Evolutionary conservation across 1,140 invertebrate genomes (phyloP).

Genomic region (Agrilus planipennis): DNA sequence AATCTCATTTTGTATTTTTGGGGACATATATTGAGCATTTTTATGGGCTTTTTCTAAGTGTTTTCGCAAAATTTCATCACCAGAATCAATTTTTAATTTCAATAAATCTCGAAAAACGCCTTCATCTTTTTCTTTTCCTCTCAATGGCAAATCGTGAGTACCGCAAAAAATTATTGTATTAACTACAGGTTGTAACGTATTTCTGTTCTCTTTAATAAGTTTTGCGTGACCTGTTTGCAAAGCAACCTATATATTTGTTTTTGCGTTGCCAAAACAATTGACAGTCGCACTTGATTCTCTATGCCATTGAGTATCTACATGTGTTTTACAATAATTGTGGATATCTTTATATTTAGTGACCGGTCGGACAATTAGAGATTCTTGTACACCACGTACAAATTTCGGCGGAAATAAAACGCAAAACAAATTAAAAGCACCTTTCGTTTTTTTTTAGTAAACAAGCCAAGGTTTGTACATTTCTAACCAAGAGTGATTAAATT

Average conservation of each 20-base stretch:
- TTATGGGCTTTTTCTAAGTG: conserved; percentile 1
- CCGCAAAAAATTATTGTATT: conserved; percentile 2
- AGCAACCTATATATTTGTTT: neutral
- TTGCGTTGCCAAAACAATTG: neutral
- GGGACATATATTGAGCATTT: conserved; percentile 4
- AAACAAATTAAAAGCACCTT: conserved; percentile 2
- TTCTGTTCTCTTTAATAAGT: neutral
- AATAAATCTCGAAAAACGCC: conserved; percentile 4
- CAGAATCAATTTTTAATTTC: neutral
- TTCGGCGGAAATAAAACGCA: too few species aligned
- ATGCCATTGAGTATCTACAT: conserved; percentile 1
- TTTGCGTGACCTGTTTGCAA: neutral
- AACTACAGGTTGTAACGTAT: neutral
- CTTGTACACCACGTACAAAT: conserved; percentile 1
- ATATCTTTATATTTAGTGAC: conserved; percentile 1
- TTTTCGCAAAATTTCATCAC: neutral
- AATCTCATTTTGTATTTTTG: conserved; percentile 10
- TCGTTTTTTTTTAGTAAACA: conserved; percentile 1
- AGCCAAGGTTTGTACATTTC: conserved; percentile 2
- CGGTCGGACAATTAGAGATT: conserved; percentile 1
- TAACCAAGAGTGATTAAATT: neutral
- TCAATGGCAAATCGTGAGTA: conserved; percentile 4
- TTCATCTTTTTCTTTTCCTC: conserved; percentile 4
- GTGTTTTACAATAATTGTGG: conserved; percentile 3
- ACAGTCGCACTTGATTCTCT: neutral